Evolutionary conservation across 1,140 invertebrate genomes (phyloP), one percentile per base, ranked within the genome.

Genomic region (Pomacea maculata): DNA sequence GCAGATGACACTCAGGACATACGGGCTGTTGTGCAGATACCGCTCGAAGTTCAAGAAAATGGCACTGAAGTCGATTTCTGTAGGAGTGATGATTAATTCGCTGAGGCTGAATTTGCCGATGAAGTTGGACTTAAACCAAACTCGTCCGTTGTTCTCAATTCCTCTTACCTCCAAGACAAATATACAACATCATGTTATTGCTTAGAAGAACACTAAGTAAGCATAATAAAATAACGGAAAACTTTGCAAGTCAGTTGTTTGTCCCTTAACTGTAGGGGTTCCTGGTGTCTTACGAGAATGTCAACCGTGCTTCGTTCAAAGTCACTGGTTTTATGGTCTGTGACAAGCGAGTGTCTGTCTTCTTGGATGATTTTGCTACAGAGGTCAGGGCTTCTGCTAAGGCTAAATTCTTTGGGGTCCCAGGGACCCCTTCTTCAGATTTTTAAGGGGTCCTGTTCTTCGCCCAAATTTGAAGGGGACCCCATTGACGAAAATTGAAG

Each of bases 41-140:
- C 57, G 64, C 1, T 52, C n/a, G 52, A 87, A 85, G 81, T 87
- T 82, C 52, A 77, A 70, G 80, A 88, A 86, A 19, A 88, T 76
- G 55, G 75, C 76, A 14, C 71, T 76, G 75, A 88, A 88, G 75
- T 86, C 79, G 17, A 86, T 84, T 10, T 61, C 21, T 34, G 75
- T 77, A n/a, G 86, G 86, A 0, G 71, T 34, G 12, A 85, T 78
- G 45, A 85, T 15, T 3, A 83, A 65, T n/a, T 84, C 64, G 29
- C 76, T 82, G 8, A 83, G 73, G 17, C 81, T 74, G 71, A 86
- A 86, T 11, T 82, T 75, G 9, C 86, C 86, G 57, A 86, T 80
- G 61, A 86, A 83, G 65, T 84, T 86, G 76, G 78, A 82, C 63
- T 81, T 82, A 61, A 86, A 85, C 57, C 74, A 68, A 9, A 86